Conservation (phyloP, 2,797 vertebrate genomes). For the Coluber constrictor region DNA sequence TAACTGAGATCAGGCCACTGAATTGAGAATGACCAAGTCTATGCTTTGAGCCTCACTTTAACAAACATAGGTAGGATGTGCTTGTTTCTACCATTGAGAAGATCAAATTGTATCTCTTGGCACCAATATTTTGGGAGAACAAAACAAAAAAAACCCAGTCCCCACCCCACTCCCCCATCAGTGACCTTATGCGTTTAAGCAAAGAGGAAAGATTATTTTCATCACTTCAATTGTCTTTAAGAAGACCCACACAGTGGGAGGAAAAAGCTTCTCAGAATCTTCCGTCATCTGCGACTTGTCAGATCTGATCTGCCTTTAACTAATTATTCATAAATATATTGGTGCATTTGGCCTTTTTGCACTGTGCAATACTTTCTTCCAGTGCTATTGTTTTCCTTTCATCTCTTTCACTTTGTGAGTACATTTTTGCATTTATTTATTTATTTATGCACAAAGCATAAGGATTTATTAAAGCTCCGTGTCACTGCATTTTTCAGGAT, state of each 20-base stretch:
- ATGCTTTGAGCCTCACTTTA: not conserved
- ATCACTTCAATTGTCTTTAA: not conserved
- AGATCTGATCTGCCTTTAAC: not conserved
- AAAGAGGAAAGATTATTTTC: not conserved
- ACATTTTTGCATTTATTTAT: not conserved
- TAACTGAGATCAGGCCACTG: not conserved
- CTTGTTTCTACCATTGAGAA: not conserved
- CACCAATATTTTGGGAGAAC: not conserved
- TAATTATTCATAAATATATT: not conserved
- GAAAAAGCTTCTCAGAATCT: not conserved
- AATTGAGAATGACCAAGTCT: not conserved
- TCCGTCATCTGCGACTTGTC: no score
- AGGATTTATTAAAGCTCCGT: constrained; percentile 7
- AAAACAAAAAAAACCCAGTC: not conserved
- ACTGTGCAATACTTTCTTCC: not conserved
- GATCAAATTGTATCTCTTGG: not conserved
- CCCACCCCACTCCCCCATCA: not conserved
- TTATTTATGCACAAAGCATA: not conserved
- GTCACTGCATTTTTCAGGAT: constrained; percentile 72
- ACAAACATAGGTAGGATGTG: not conserved
- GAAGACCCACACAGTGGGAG: not conserved
- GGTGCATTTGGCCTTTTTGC: not conserved
- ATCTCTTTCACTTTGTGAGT: not conserved
- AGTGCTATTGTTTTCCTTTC: constrained; percentile 18
- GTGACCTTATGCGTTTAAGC: not conserved